phyloP scores from a whole-genome alignment of 2,888 invertebrate genomes.

The Stictocephala bisonia region DNA sequence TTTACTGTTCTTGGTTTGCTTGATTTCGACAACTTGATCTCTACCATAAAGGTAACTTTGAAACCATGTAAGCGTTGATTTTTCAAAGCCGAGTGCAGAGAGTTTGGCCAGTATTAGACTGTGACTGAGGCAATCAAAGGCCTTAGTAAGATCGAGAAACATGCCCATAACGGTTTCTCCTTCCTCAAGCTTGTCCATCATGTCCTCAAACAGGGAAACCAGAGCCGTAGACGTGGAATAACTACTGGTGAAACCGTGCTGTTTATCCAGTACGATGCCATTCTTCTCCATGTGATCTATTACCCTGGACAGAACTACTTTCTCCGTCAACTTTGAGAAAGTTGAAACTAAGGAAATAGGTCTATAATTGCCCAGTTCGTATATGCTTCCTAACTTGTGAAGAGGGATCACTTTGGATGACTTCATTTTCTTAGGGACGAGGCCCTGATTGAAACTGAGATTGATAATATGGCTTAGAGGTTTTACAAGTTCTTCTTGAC shows the following conservation, averaged over 20 bases:
- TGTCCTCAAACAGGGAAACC: neutral
- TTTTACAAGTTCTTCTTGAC: neutral
- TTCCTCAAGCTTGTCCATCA: conserved; percentile 5
- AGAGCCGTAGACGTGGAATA: neutral
- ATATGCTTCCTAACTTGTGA: neutral
- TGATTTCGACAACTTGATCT: neutral
- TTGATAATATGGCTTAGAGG: neutral
- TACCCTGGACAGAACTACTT: neutral
- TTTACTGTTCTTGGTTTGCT: neutral
- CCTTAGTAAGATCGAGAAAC: neutral
- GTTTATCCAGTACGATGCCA: neutral
- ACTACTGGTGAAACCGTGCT: neutral
- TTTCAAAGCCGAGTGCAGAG: neutral
- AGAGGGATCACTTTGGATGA: conserved; percentile 2
- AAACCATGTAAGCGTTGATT: neutral
- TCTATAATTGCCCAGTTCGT: conserved; percentile 18
- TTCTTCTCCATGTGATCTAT: conserved; percentile 4
- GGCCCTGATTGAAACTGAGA: neutral
- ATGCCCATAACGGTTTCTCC: neutral
- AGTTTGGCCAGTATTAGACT: neutral
- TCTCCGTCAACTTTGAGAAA: conserved; percentile 8
- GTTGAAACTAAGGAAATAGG: conserved; percentile 21
- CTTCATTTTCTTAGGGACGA: neutral
- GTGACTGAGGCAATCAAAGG: neutral
- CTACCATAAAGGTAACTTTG: neutral